Base-by-base conservation (phyloP, 2,113 vertebrate species). In the Myotis brandtii region DNA sequence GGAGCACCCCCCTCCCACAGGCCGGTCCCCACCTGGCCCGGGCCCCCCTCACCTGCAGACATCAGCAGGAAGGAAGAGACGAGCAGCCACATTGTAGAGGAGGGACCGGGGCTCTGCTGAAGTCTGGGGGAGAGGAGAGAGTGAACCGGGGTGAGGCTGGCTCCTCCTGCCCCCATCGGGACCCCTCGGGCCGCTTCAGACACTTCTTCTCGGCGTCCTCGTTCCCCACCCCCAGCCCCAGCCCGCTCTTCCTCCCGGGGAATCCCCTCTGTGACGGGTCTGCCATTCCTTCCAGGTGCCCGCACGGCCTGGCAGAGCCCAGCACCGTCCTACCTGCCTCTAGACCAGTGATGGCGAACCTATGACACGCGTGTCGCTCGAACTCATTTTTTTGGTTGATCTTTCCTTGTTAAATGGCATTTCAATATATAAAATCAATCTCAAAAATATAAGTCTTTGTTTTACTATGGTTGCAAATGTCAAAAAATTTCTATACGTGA, bases 1-100 rank as follows among this genome's bases (percentile, higher is more conserved):
- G 56, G 30, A 32, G 8, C 2, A 8, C 9, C 6, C 0, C 11
- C 2, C 12, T 48, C 30, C 43, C 48, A 5, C 25, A 17, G 84
- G 13, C 64, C 9, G 46, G 46, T 46, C 70, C 30, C 12, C 32
- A 23, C 66, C 37, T 2, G 1, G 67, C 64, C 72, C 34, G 4
- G 20, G 48, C 25, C 82, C 75, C 4, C 56, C 95, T 97, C 91
- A 97, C 97, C 97, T 97, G 96, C 73, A 23, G 81, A 50, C 0
- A 34, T 30, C 94, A 97, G 90, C 80, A 97, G 67, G 94, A 96
- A 59, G 77, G 69, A 70, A 69, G 80, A 70, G 72, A 40, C 8
- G 34, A 97, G 92, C 27, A 84, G 76, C 94, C 94, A 92, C 96
- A 95, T 97, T 6, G 32, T 30, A 27, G 62, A 81, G 64, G 66